Conservation (phyloP, 92 coral and sea anemone species). For the Desmophyllum pertusum region DNA sequence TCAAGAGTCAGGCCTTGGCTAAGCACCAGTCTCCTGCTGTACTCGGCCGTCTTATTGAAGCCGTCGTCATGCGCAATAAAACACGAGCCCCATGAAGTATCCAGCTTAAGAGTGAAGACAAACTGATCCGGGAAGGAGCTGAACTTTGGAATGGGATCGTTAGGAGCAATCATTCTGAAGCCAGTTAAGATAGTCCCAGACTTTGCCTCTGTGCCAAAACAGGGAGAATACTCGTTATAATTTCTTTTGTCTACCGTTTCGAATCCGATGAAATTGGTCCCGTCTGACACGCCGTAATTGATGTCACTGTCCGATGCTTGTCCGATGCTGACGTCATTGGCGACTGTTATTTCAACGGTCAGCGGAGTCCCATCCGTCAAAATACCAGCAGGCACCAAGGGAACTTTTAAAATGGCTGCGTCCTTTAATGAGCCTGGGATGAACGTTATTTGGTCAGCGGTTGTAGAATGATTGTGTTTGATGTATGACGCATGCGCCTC, state of each 20-base stretch:
- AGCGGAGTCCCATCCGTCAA: slow-evolving; percentile 12
- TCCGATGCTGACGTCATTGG: slow-evolving; percentile 13
- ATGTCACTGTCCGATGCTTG: slow-evolving; percentile 11
- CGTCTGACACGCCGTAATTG: slow-evolving; percentile 44
- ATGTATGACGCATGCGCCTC: slow-evolving; percentile 40
- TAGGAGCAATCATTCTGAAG: not conserved
- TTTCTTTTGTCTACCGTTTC: not conserved
- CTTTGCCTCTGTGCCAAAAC: slow-evolving; percentile 8
- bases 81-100: not conserved
- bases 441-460: slow-evolving; percentile 36
- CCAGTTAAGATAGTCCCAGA: not conserved
- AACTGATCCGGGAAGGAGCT: not conserved
- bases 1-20: not conserved
- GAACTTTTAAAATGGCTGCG: slow-evolving; percentile 31
- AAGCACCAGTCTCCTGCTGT: not conserved
- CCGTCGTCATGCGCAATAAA: not conserved
- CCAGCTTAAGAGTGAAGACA: not conserved
- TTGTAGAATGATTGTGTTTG: slow-evolving; percentile 8
- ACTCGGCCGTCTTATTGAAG: not conserved
- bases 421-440: slow-evolving; percentile 21
- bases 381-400: slow-evolving; percentile 14
- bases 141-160: not conserved
- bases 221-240: not conserved
- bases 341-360: slow-evolving; percentile 40
- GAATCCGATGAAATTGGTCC: slow-evolving; percentile 24